phyloP scores from a whole-genome alignment of 2,888 invertebrate genomes.

The Stenchaetothrips biformis region DNA sequence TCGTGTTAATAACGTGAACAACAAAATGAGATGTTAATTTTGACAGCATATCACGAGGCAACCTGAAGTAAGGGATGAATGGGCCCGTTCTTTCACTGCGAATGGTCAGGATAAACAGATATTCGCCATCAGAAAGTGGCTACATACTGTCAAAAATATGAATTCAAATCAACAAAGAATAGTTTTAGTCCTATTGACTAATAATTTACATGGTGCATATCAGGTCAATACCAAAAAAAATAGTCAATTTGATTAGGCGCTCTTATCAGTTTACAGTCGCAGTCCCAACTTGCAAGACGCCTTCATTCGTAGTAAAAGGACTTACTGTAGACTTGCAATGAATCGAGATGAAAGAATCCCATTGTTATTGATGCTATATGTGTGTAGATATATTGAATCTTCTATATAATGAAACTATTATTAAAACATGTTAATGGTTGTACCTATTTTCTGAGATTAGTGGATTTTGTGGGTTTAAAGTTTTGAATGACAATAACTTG shows the following conservation, averaged over 20 bases:
- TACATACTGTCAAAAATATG: too few species aligned
- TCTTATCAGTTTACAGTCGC: too few species aligned
- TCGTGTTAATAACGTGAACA: background rate
- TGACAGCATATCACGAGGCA: background rate
- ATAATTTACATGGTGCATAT: too few species aligned
- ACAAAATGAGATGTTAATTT: background rate
- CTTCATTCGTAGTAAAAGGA: background rate
- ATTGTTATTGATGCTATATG: slow-evolving; percentile 6
- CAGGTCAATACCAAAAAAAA: too few species aligned
- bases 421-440: background rate
- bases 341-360: background rate
- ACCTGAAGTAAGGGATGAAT: background rate
- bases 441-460: slow-evolving; percentile 1
- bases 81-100: background rate
- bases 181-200: too few species aligned
- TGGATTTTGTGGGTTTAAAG: background rate
- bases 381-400: slow-evolving; percentile 12
- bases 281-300: too few species aligned
- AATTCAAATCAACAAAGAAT: too few species aligned
- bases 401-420: background rate
- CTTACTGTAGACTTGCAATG: background rate
- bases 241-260: too few species aligned
- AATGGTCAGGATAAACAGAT: background rate
- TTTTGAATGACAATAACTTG: slow-evolving; percentile 5
- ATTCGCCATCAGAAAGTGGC: too few species aligned